Base-by-base conservation (phyloP, 2,888 invertebrate genomes). In the Sinohyriopsis cumingii region DNA sequence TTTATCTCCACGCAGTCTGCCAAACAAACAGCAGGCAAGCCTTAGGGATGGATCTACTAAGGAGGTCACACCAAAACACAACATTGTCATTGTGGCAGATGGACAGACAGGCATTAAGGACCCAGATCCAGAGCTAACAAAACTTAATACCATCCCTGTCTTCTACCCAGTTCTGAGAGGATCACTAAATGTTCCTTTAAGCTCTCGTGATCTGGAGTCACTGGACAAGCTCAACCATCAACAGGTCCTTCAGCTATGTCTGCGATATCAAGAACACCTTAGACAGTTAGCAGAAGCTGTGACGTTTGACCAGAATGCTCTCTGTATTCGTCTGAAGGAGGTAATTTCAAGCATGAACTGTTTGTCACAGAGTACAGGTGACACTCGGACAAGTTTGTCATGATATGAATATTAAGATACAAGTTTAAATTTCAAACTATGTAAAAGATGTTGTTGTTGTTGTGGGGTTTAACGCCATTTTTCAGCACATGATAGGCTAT, bases 101-200 rank as follows among this genome's bases (percentile, higher is more conserved):
- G 87, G 87, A 7, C 73, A 75, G 12, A 64, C 66, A 5, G 55
- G 66, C 55, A 63, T 75, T 19, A 78, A 72, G 75, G 84, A 86
- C 54, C 81, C 85, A 20, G 88, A 89, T 68, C 85, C 87, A 25
- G 88, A 88, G 69, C 74, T 88, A 57, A 82, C 84, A 6, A 82
- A 86, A 63, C 82, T 89, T 53, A 83, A 85, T 65, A 83, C 84
- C 3, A 96, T 97, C 82, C 97, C 97, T 4, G 95, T 96, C 90
- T 97, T 98, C 89, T 91, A 97, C 67, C 98, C 98, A 0, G 96
- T 98, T 64, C 95, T 98, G 94, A 91, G 96, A 57, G 96, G 96
- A 0, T 95, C 96, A 0, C 90, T 96, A 1, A 96, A 96, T 59
- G 90, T 96, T 67, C 95, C 96, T 0, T 91, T 91, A 28, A 83